These are phyloP conservation scores for Micrastur ruficollis DNA, from an alignment of 2,797 vertebrate species.

Conservation along the genomic window DNA sequence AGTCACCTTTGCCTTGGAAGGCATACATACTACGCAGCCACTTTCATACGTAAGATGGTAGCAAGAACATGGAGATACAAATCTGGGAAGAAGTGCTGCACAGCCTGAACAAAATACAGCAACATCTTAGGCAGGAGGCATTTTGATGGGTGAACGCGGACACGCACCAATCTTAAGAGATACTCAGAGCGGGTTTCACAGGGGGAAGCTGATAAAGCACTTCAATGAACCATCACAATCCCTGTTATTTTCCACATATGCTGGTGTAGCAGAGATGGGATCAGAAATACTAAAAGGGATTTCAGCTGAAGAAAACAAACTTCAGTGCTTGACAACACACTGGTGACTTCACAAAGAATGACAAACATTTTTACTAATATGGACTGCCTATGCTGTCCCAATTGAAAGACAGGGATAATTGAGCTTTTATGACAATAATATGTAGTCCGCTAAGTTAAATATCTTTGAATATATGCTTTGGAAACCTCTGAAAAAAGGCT, in stretches of 20 bases:
- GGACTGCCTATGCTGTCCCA: too few relatives aligned
- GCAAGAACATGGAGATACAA: background rate
- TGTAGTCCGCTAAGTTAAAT: background rate
- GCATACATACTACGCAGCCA: background rate
- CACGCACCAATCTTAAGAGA: accelerated
- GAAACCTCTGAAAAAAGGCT: background rate
- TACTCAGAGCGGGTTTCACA: background rate
- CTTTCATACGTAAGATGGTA: accelerated
- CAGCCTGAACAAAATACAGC: accelerated
- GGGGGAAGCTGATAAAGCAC: background rate
- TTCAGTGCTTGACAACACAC: background rate
- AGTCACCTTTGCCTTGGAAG: background rate
- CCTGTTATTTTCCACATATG: accelerated
- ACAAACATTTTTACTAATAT: background rate
- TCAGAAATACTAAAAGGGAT: background rate
- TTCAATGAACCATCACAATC: background rate
- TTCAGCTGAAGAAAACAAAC: background rate
- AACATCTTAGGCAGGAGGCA: background rate
- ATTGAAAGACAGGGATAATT: background rate
- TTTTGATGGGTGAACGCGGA: background rate
- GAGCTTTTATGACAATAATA: background rate
- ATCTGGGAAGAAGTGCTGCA: accelerated
- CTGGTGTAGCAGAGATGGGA: background rate
- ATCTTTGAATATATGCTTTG: background rate
- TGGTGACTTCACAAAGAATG: accelerated